Evolutionary conservation across 2,888 invertebrate genomes (phyloP), one percentile per base, ranked within the genome.

Genomic region (Galerucella pusilla): DNA sequence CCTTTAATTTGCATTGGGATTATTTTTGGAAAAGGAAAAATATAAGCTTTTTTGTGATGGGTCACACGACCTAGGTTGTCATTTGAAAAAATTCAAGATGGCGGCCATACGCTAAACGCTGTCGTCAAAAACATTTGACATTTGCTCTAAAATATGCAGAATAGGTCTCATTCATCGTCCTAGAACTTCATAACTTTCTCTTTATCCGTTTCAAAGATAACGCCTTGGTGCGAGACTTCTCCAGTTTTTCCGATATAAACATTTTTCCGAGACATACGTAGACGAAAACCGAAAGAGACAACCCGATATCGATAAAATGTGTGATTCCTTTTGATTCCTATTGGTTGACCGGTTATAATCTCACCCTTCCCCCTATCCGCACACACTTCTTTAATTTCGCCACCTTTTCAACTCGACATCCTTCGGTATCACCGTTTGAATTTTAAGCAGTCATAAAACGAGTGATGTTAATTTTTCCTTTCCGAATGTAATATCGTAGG

Each of bases 381-480:
- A 57, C 65, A 66, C 60, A 71, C 60, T 68, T 60, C 73, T 74
- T 78, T 75, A 72, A 74, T 78, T 78, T 77, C 78, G 75, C 75
- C 80, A 78, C 78, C 80, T 80, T 75, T 61, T 66, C 73, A 73
- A 73, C 68, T 73, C 75, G 71, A 75, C 79, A 79, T 81, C 82
- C 80, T 78, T 80, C 78, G 78, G 79, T 80, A 79, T 73, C 78
- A 78, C 80, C 79, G 79, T 79, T 80, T 80, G 83, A 83, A 83
- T 83, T 83, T 81, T 87, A 88, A 88, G 83, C 87, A 88, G 87
- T 88, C 87, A 87, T 88, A 88, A 88, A 88, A 86, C 86, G 86
- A 84, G 83, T 85, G 87, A 87, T 87, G 88, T 88, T 88, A 88
- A 88, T 87, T 88, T 87, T 88, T 88, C 85, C 78, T 78, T 83